phyloP scores from a whole-genome alignment of 2,797 vertebrate genomes.

The Fistularia commersonii region DNA sequence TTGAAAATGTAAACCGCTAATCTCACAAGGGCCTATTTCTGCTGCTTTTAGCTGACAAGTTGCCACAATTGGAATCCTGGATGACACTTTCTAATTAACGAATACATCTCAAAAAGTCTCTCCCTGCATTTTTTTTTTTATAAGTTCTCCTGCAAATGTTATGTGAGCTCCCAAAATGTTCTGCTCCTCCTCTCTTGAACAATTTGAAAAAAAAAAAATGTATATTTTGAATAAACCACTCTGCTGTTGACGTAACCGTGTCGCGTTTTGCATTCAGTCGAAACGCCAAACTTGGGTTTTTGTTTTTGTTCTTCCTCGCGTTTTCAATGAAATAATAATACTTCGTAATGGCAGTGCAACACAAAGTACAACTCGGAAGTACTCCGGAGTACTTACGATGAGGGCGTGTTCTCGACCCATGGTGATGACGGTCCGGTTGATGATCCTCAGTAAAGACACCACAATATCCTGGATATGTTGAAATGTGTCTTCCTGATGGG shows the following conservation, averaged over 20 bases:
- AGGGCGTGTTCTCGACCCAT: constrained; percentile 88
- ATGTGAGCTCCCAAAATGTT: constrained; percentile 41
- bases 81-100: constrained; percentile 38
- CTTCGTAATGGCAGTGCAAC: constrained; percentile 11
- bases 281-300: background rate
- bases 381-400: constrained; percentile 85
- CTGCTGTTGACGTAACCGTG: constrained; percentile 5
- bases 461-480: constrained; percentile 91
- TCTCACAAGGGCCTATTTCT: constrained; percentile 32
- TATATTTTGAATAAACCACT: constrained; percentile 67
- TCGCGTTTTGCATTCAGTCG: background rate
- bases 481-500: constrained; percentile 81
- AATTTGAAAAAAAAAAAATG: constrained; percentile 70
- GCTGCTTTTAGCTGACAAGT: constrained; percentile 36
- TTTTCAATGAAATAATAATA: constrained; percentile 2
- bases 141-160: constrained; percentile 40
- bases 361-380: background rate
- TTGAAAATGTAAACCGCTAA: constrained; percentile 34
- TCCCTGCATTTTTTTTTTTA: constrained; percentile 61
- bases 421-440: constrained; percentile 89
- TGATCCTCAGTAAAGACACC: constrained; percentile 83
- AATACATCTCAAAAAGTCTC: constrained; percentile 24
- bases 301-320: constrained; percentile 3
- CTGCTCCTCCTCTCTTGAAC: constrained; percentile 39
- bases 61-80: constrained; percentile 38